Percentiles rank a stretch among this genome's conserved stretches.
Evolutionary conservation across 1,140 invertebrate genomes (phyloP).

Genomic region (Neuroterus valhalla): DNA sequence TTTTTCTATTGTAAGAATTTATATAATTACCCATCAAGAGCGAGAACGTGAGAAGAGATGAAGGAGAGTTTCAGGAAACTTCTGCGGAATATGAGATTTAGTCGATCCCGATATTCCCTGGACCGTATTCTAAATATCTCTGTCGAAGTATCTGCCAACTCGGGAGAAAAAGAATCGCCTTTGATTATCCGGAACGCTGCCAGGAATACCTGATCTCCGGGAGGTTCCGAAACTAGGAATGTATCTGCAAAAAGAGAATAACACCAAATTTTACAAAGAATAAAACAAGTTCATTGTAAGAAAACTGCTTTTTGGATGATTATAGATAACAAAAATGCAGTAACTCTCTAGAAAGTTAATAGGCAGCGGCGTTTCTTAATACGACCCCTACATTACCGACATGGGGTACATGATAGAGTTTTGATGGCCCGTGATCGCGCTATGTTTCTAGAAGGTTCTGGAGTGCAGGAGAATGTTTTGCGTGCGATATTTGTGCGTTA

Average conservation of each 20-base stretch:
- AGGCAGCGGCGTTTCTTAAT: too few relatives aligned
- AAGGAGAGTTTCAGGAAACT: conserved; percentile 83
- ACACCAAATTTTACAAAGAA: conserved; percentile 35
- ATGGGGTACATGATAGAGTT: too few relatives aligned
- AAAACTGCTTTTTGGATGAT: neutral
- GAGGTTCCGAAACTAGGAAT: conserved; percentile 84
- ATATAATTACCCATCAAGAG: conserved; percentile 84
- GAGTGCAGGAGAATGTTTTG: too few relatives aligned
- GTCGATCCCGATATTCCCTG: conserved; percentile 83
- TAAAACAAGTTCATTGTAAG: neutral
- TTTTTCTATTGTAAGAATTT: neutral
- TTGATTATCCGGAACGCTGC: conserved; percentile 83
- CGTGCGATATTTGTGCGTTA: too few relatives aligned
- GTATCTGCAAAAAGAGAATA: conserved; percentile 80
- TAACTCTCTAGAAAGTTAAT: too few relatives aligned
- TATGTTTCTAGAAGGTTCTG: too few relatives aligned
- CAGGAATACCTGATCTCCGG: conserved; percentile 86
- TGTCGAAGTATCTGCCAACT: conserved; percentile 81
- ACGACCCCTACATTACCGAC: too few relatives aligned
- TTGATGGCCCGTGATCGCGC: too few relatives aligned
- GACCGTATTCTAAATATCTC: conserved; percentile 80
- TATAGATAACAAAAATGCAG: too few relatives aligned
- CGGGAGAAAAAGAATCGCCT: conserved; percentile 80
- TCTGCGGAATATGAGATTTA: conserved; percentile 84
- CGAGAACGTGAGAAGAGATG: conserved; percentile 82